Base-by-base conservation (phyloP, 2,888 invertebrate genomes). In the Melinaea marsaeus region DNA sequence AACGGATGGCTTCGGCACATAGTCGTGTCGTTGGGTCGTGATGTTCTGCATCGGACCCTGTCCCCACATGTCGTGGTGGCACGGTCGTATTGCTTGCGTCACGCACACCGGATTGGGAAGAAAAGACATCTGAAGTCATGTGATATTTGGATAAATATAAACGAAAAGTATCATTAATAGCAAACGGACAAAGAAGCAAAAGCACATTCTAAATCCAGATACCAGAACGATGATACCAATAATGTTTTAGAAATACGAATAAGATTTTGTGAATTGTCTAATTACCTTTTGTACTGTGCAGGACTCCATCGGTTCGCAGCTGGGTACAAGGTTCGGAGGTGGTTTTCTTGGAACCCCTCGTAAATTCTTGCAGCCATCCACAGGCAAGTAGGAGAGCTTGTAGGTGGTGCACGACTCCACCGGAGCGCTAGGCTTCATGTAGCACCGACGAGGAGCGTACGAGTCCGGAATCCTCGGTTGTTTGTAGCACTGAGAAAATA, bases 1-100 rank as follows among this genome's bases (percentile, higher is more conserved):
- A 1, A 88, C 90, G 66, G 87, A 87, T 0, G 94, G 93, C 75
- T 94, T 94, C 0, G 93, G 92, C 51, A 94, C 94, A 76, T 92
- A 95, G 84, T 95, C 95, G 78, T 94, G 94, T 48, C 95, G 94
- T 71, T 95, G 93, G 0, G 95, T 95, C 1, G 95, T 95, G 67
- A 94, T 84, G 67, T 93, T 93, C 83, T 95, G 94, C 91, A 95
- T 93, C 7, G 95, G 94, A 0, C 92, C 93, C 61, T 92, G 92
- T 0, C 94, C 93, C 76, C 92, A 88, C 76, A 93, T 89, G 78
- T 93, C 93, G 79, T 93, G 93, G 80, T 92, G 90, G 65, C 93
- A 93, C 1, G 94, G 94, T 0, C 92, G 87, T 70, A 94, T 93
- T 0, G 93, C 81, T 9, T 93, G 91, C 42, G 93, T 93, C 69